Evolutionary conservation across 1,140 invertebrate species (phyloP).

Genomic region (Chironomus tepperi): DNA sequence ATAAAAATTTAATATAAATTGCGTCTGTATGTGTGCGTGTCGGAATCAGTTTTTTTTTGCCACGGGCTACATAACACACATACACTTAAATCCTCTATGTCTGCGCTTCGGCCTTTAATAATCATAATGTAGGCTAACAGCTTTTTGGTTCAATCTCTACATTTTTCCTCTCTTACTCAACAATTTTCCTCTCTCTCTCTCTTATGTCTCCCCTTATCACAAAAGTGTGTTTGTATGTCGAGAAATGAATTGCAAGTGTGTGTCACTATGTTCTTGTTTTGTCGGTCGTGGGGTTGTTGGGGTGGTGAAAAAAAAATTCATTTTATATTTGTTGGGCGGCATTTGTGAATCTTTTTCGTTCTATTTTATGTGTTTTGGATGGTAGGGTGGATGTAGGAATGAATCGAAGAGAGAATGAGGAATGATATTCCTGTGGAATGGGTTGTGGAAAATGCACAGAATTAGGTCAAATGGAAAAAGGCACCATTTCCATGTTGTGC

Average conservation of each 20-base stretch:
- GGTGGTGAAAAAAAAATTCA: too few species aligned
- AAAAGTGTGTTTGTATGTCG: background rate
- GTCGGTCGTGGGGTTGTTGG: background rate
- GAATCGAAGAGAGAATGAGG: background rate
- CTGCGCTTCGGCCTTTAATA: background rate
- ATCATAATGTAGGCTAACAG: background rate
- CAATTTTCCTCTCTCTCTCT: background rate
- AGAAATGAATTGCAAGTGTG: background rate
- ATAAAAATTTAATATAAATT: too few species aligned
- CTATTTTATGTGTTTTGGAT: too few species aligned
- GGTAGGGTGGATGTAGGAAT: background rate
- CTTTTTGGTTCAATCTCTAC: background rate
- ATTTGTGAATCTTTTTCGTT: background rate
- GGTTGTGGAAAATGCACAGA: background rate
- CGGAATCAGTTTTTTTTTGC: too few species aligned
- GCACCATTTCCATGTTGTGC: constrained; percentile 9
- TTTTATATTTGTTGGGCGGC: background rate
- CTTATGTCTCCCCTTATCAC: background rate
- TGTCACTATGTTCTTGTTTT: background rate
- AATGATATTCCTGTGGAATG: background rate
- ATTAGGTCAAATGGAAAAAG: constrained; percentile 21
- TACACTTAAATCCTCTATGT: background rate
- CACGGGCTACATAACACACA: background rate
- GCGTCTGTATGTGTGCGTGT: too few species aligned
- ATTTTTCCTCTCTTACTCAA: background rate